Conservation (phyloP, 2,113 vertebrate genomes). For the Perca schrenkii region DNA sequence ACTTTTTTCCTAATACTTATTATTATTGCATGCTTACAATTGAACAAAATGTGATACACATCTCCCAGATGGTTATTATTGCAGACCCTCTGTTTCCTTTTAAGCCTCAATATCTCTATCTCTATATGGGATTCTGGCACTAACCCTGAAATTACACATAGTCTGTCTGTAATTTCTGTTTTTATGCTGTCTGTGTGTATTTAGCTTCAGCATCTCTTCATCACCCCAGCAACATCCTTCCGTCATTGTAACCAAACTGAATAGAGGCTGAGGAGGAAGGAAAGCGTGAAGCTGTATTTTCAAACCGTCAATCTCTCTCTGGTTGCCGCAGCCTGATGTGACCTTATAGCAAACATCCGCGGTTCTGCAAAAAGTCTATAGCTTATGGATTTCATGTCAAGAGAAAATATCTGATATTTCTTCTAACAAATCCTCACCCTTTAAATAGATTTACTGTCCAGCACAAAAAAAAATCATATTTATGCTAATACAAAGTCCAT, state of each 20-base stretch:
- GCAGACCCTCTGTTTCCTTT: neutral
- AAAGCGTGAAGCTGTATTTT: slow-evolving; percentile 47
- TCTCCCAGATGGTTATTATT: neutral
- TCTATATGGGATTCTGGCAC: neutral
- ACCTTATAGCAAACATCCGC: slow-evolving; percentile 77
- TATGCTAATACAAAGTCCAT: slow-evolving; percentile 78
- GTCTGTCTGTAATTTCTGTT: neutral
- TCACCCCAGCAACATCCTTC: slow-evolving; percentile 44
- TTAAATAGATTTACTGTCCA: slow-evolving; percentile 81
- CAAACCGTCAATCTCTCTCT: slow-evolving; percentile 58
- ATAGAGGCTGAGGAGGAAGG: slow-evolving; percentile 37
- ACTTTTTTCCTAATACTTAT: neutral
- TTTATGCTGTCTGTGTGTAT: slow-evolving; percentile 9
- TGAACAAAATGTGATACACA: neutral
- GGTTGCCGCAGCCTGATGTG: slow-evolving; percentile 57
- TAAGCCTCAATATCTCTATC: neutral
- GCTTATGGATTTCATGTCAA: slow-evolving; percentile 79
- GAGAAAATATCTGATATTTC: slow-evolving; percentile 79
- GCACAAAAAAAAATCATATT: slow-evolving; percentile 70
- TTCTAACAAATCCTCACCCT: slow-evolving; percentile 75
- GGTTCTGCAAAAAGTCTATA: slow-evolving; percentile 77
- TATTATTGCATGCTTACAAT: neutral
- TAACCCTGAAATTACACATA: neutral
- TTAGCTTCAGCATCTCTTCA: slow-evolving; percentile 24
- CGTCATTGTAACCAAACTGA: slow-evolving; percentile 43